phyloP scores from a whole-genome alignment of 2,888 invertebrate species.

The Hypsopygia costalis region DNA sequence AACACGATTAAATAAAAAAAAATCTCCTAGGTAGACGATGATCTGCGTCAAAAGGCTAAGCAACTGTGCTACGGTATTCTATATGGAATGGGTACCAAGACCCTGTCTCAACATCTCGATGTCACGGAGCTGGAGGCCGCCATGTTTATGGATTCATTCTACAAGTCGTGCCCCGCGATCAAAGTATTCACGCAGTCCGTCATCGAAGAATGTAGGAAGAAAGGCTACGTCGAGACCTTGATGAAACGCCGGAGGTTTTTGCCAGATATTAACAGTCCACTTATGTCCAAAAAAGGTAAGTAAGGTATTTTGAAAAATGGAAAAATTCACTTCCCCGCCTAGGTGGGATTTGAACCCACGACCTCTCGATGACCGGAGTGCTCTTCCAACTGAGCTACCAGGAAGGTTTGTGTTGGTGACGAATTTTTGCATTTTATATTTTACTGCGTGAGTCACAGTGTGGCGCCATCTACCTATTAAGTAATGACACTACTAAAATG shows the following conservation, averaged over 20 bases:
- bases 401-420: too few species aligned
- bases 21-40: conserved; percentile 85
- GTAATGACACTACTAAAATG: too few species aligned
- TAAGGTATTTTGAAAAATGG: conserved; percentile 12
- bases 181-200: conserved; percentile 75
- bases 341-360: too few species aligned
- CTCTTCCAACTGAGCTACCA: too few species aligned
- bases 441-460: too few species aligned
- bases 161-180: conserved; percentile 87
- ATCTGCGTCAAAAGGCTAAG: conserved; percentile 92
- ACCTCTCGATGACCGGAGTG: too few species aligned
- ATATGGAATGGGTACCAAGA: conserved; percentile 96
- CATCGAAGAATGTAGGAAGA: conserved; percentile 82
- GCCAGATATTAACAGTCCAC: conserved; percentile 84
- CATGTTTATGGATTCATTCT: conserved; percentile 90
- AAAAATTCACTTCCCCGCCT: too few species aligned
- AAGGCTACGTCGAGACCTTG: conserved; percentile 92
- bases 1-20: too few species aligned
- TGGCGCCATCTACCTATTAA: too few species aligned
- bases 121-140: conserved; percentile 89
- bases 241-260: conserved; percentile 89
- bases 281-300: conserved; percentile 81
- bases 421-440: too few species aligned
- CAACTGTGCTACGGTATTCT: conserved; percentile 97
- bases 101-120: conserved; percentile 89